Evolutionary conservation across 1,140 invertebrate genomes (phyloP).

Genomic region (Acyrthosiphon pisum): DNA sequence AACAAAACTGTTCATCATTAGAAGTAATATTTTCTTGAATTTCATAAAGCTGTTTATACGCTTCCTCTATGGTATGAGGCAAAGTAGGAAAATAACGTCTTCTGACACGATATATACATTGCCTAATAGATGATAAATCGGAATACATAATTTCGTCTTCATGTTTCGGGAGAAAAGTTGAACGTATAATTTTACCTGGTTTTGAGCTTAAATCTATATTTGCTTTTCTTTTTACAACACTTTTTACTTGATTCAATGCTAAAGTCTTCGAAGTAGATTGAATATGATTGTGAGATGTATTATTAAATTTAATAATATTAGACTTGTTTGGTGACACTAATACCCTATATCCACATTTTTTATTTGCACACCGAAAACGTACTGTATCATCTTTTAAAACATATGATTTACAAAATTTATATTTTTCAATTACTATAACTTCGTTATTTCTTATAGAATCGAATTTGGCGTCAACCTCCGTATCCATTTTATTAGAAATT

Average conservation of each 20-base stretch:
- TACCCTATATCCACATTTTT: background rate
- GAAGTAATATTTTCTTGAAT: background rate
- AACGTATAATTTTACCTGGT: background rate
- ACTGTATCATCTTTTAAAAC: background rate
- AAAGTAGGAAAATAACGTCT: background rate
- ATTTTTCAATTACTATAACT: background rate
- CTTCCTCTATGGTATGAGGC: background rate
- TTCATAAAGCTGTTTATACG: background rate
- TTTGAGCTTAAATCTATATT: background rate
- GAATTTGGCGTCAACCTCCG: background rate
- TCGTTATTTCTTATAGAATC: conserved; percentile 15
- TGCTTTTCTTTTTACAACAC: background rate
- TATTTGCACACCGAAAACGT: background rate
- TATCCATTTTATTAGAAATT: background rate
- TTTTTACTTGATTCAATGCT: background rate
- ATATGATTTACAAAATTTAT: background rate
- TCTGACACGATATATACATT: background rate
- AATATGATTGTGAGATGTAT: background rate
- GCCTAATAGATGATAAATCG: background rate
- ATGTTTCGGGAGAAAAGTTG: background rate
- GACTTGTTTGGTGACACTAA: background rate
- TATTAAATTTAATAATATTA: background rate
- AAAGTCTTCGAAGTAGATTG: background rate
- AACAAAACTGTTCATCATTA: conserved; percentile 7
- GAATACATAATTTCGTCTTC: background rate